Base-by-base conservation (phyloP, 1,140 invertebrate species). In the Pseudachorutes palmiensis region DNA sequence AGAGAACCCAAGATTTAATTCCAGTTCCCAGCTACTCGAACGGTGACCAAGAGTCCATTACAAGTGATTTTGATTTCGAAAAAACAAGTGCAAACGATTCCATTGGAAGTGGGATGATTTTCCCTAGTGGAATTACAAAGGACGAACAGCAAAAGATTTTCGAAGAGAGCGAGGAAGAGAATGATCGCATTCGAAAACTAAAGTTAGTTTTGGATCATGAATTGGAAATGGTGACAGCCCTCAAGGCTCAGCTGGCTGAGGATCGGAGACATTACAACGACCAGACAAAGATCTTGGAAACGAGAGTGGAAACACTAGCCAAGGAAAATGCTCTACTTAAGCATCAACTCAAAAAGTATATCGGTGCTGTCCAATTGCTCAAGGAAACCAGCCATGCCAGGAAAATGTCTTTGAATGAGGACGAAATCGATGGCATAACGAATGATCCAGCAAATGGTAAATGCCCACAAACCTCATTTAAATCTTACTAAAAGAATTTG, bases 321-420 rank as follows among this genome's bases (percentile, higher is more conserved):
- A 90, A 89, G 76, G 92, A 94, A 80, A 94, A 94, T 81, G 88
- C 91, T 70, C 80, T 89, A 62, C 79, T 94, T 65, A 90, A 92
- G 76, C 88, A 92, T 75, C 92, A 95, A 76, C 78, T 96, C 55
- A 85, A 89, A 70, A 92, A 92, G 75, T 96, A 95, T 79, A 87
- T 94, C 51, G 88, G 87, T 58, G 92, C 92, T 33, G 89, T 96
- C 22, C 89, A 94, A 81, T 85, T 92, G 82, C 79, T 94, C 70
- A 85, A 84, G 72, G 60, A 67, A n/a, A 45, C 57, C 1, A 36
- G 29, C 26, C 24, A n/a, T 33, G 9, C 3, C 2, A 41, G 60
- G n/a, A 31, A 19, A 19, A 41, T 41, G 36, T 41, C 36, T 9
- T 9, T 41, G 36, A 19, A 41, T 19, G 65, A 70, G 9, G 68